Base-by-base conservation (phyloP, 2,888 invertebrate species). In the Pristionchus maxplancki region DNA sequence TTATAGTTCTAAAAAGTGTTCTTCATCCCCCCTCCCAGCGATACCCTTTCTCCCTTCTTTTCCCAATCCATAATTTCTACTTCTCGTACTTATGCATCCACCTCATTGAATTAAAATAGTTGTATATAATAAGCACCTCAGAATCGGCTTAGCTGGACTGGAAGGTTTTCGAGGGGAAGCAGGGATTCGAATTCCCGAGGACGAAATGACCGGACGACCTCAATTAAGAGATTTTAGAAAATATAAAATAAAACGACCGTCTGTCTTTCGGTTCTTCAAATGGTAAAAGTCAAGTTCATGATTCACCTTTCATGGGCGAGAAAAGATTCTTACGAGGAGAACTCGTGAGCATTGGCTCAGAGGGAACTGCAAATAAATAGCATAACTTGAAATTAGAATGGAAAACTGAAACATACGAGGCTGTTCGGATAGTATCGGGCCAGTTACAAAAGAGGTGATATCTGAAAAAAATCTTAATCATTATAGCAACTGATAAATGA, bases 141-240 rank as follows among this genome's bases (percentile, higher is more conserved):
- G 28, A 8, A 64, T 0, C 1, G n/a, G 24, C 64, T 85, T 85
- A 9, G 9, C 37, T 0, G 85, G 85, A 85, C 62, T 85, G 24
- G 85, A 24, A 20, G 85, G 85, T 24, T 85, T 85, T 5, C 64
- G 62, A n/a, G 85, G 85, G 8, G 85, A 85, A n/a, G 85, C 40
- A 15, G 85, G 85, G 40, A 85, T 64, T 37, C 85, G 85, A n/a
- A 85, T 24, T 37, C 85, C 85, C 28, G 85, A 40, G 1, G 64
- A 64, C 8, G 85, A 64, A n/a, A 44, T 85, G 11, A 85, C 24
- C 8, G 85, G 40, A 28, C 82, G 82, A 34, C 82, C 78, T 78
- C 24, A 34, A 74, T 13, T n/a, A 17, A 74, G 31, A 5, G 11
- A 74, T 2, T 74, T 74, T 37, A 2, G 5, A 11, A 67, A n/a